A percentile compares a stretch with the other conserved stretches of the same genome.
phyloP scores from a whole-genome alignment of 1,140 invertebrate genomes.

The Lasioglossum baleicum region DNA sequence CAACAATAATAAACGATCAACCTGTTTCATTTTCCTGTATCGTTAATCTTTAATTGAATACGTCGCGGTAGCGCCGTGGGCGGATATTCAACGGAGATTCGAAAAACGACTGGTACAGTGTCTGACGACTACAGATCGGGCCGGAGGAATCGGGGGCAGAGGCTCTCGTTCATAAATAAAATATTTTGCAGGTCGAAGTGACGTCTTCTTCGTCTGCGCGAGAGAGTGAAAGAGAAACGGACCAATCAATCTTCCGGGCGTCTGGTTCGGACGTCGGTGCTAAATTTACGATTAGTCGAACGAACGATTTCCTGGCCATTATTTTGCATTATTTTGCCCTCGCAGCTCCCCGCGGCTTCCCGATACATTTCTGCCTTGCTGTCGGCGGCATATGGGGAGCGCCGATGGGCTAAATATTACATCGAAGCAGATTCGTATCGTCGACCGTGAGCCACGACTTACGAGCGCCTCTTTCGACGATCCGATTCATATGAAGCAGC shows the following conservation, averaged over 20 bases:
- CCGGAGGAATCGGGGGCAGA: neutral
- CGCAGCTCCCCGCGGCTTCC: conserved; percentile 1
- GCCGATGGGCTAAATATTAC: conserved; percentile 64
- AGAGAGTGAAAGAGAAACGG: too few species aligned
- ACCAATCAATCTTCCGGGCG: conserved; percentile 26
- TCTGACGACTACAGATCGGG: neutral
- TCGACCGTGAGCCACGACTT: conserved; percentile 53
- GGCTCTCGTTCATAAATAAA: neutral
- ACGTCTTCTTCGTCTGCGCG: neutral
- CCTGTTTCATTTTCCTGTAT: too few species aligned
- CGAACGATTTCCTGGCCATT: conserved; percentile 25
- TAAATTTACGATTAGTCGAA: conserved; percentile 47
- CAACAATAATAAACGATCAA: too few species aligned
- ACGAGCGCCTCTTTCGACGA: conserved; percentile 51
- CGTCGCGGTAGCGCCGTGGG: too few species aligned
- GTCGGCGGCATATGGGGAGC: conserved; percentile 61
- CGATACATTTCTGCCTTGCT: conserved; percentile 38
- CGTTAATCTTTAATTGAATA: too few species aligned
- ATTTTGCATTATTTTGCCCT: neutral
- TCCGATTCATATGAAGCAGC: conserved; percentile 55
- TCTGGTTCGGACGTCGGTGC: conserved; percentile 10
- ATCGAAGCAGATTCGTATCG: conserved; percentile 63
- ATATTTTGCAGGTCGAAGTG: neutral
- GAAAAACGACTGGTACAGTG: too few species aligned
- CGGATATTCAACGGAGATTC: too few species aligned